phyloP scores from a whole-genome alignment of 2,113 vertebrate species.

The Pangasianodon gigas region DNA sequence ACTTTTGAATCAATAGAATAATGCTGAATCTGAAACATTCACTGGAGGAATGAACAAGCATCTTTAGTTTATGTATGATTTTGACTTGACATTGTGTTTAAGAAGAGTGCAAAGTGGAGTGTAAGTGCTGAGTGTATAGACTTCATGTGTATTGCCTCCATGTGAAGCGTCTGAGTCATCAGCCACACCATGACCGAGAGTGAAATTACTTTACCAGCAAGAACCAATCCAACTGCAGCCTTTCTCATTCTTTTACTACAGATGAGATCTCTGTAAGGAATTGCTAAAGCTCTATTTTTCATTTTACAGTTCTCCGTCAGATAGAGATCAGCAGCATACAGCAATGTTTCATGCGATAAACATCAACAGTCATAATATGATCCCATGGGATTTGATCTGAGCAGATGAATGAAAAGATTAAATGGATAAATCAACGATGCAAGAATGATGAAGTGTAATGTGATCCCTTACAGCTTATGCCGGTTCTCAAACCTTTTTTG shows the following conservation, averaged over 20 bases:
- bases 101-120: not conserved
- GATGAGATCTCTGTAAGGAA: not conserved
- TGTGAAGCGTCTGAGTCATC: conserved; percentile 45
- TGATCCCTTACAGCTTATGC: not conserved
- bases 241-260: not conserved
- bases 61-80: not conserved
- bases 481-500: not conserved
- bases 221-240: conserved; percentile 17
- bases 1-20: not conserved
- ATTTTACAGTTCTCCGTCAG: not conserved
- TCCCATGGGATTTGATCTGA: conserved; percentile 6
- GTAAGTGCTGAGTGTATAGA: not conserved
- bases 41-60: not conserved
- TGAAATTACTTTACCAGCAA: conserved; percentile 34
- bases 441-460: not conserved
- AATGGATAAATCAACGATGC: not conserved
- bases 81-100: conserved; percentile 17
- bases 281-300: conserved; percentile 4
- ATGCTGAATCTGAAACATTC: not conserved
- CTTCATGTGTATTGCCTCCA: not conserved
- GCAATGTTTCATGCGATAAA: conserved; percentile 2
- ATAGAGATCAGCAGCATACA: not conserved
- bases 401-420: conserved; percentile 20
- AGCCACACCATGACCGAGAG: conserved; percentile 32
- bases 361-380: not conserved